Percentiles rank a stretch among this genome's conserved stretches.
Conservation (phyloP, 2,888 invertebrate species). For the Drosophila quinaria region DNA sequence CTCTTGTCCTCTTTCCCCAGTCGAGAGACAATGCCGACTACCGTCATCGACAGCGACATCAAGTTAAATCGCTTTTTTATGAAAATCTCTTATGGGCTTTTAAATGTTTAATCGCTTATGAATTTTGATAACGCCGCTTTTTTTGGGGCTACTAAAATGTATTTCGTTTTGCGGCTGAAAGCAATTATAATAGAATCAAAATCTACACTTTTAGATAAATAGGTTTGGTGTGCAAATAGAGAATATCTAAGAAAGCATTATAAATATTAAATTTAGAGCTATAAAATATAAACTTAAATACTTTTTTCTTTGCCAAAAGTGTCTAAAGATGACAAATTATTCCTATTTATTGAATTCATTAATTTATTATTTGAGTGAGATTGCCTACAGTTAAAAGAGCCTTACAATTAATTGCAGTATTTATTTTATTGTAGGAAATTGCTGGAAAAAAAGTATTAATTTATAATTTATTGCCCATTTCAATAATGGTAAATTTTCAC, state of each 20-base stretch:
- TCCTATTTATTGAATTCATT: not conserved
- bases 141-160: constrained; percentile 46
- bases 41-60: constrained; percentile 41
- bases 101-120: constrained; percentile 82
- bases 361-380: not conserved
- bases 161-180: not conserved
- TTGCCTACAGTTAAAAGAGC: too few relatives aligned
- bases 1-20: not conserved
- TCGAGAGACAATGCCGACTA: constrained; percentile 23
- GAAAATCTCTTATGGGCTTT: constrained; percentile 80
- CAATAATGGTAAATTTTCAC: not conserved
- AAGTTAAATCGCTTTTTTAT: constrained; percentile 81
- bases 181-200: not conserved
- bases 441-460: too few relatives aligned
- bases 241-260: constrained; percentile 1
- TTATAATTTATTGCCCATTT: not conserved
- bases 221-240: not conserved
- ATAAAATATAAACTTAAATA: not conserved
- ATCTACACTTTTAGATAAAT: constrained; percentile 1
- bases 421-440: too few relatives aligned
- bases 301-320: not conserved
- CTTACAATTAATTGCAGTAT: too few relatives aligned
- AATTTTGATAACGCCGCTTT: constrained; percentile 70
- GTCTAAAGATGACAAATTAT: not conserved
- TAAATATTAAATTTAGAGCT: not conserved